Evolutionary conservation across 2,113 vertebrate species (phyloP), one percentile per base, ranked within the genome.

Genomic region (Mus pahari): DNA sequence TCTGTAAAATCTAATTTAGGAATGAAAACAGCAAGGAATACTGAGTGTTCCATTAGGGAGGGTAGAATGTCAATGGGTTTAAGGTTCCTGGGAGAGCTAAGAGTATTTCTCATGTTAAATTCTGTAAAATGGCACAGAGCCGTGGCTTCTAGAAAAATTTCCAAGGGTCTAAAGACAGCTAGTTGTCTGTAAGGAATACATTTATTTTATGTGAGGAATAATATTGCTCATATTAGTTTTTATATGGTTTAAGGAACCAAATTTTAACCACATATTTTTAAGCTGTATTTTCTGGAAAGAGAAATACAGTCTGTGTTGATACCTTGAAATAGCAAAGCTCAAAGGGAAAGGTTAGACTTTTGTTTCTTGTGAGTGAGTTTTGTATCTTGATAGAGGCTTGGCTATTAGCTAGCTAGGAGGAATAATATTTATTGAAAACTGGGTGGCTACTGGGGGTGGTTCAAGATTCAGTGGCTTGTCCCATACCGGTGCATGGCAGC

Each of bases 221-320:
- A 36, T 96, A 93, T 55, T 31, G 55, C 26, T 81, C 75, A 26
- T 16, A 90, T 0, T 90, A 3, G 31, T 33, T 50, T 92, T 77
- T 64, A 77, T 10, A 3, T 83, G 8, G 58, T 87, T 87, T 95
- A 86, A 84, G 5, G 17, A 91, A 75, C 0, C 7, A 58, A 26
- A 8, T 68, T 97, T 86, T 88, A 92, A 71, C 3, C 9, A 94
- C 94, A 88, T 73, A 31, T 64, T 75, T 11, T 48, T 84, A 77
- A 91, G 3, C 1, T 89, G 10, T 39, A 0, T 53, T 50, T 92
- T 68, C 28, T 77, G 78, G 83, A 39, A 70, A 75, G 55, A 7
- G 12, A 33, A 16, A 33, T 94, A 79, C 42, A 7, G 50, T n/a
- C 87, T 70, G n/a, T 55, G 20, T n/a, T 75, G n/a, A 8, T 2